These are phyloP conservation scores for Mohoua ochrocephala DNA, from an alignment of 2,113 vertebrate genomes.

Conservation along the genomic window DNA sequence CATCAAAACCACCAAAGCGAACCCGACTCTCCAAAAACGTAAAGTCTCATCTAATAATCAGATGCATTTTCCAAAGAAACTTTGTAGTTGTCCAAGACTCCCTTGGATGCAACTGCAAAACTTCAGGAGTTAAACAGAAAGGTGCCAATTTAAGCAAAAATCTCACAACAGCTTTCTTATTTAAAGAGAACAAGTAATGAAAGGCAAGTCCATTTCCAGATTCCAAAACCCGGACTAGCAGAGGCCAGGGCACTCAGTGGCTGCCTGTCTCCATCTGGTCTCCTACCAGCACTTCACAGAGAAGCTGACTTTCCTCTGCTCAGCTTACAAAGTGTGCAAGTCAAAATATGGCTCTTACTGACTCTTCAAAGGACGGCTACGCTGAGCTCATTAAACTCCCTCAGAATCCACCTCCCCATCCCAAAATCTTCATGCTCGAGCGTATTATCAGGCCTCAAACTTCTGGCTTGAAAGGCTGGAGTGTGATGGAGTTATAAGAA, in stretches of 20 bases:
- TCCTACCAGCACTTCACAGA: not conserved
- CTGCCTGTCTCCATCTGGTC: not conserved
- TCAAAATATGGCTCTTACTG: not conserved
- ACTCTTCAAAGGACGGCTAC: not conserved
- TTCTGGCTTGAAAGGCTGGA: not conserved
- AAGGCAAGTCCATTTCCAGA: not conserved
- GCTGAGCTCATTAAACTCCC: not conserved
- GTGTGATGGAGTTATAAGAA: constrained; percentile 7
- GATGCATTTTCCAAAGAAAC: not conserved
- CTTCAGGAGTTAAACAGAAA: not conserved
- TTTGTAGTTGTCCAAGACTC: not conserved
- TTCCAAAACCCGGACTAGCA: not conserved
- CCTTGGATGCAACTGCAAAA: not conserved
- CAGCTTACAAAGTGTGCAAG: not conserved
- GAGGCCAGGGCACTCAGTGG: not conserved
- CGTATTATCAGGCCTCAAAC: not conserved
- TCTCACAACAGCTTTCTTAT: not conserved
- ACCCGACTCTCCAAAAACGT: not conserved
- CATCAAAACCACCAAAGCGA: not conserved
- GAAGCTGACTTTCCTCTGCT: not conserved
- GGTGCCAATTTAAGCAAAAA: not conserved
- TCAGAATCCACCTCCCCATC: not conserved
- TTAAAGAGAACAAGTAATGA: not conserved
- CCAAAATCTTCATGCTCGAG: not conserved
- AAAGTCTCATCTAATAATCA: not conserved